Base-by-base conservation (phyloP, 2,797 vertebrate species). In the Paedocypris micromegethes region DNA sequence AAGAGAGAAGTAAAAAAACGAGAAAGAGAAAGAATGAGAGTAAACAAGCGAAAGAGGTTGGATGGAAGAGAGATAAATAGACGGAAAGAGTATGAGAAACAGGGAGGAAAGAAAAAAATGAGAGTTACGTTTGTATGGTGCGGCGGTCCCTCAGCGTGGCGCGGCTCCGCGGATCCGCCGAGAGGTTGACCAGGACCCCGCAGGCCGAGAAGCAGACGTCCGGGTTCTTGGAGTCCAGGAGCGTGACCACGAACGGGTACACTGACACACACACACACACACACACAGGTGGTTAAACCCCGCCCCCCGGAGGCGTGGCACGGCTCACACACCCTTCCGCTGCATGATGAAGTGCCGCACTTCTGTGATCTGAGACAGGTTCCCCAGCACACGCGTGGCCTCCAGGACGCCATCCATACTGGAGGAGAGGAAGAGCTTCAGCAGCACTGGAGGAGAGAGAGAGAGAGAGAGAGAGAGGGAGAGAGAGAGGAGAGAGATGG, bases 131-230 rank as follows among this genome's bases (percentile, higher is more conserved):
- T 81, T 80, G 84, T 78, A 90, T 66, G 65, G 88, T 88, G 5
- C 91, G 93, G 79, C 88, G 92, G 68, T 85, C 83, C 50, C 83
- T 86, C 23, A 99, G 87, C 61, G 86, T 63, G 74, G 48, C 68
- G 72, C 89, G 85, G 78, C 82, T 92, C 59, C 86, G 82, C 63
- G 88, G 84, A 73, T 96, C 91, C 77, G 88, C 83, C 3, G 93
- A 90, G 83, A 98, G 90, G 80, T 99, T 98, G 64, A 92, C 93
- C 77, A 99, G 91, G 75, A 99, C 93, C 45, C 96, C 97, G 60
- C 94, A 96, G 76, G 94, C 93, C 42, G 92, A 92, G 78, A 93
- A 94, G 80, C 97, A 99, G 78, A 96, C 79, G 37, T 97, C 93
- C 5, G 87, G 82, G 72, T 89, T 91, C 84, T 91, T 93, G 9